Evolutionary conservation across 1,140 invertebrate genomes (phyloP), one percentile per base, ranked within the genome.

Genomic region (Panagrolaimus sp.): DNA sequence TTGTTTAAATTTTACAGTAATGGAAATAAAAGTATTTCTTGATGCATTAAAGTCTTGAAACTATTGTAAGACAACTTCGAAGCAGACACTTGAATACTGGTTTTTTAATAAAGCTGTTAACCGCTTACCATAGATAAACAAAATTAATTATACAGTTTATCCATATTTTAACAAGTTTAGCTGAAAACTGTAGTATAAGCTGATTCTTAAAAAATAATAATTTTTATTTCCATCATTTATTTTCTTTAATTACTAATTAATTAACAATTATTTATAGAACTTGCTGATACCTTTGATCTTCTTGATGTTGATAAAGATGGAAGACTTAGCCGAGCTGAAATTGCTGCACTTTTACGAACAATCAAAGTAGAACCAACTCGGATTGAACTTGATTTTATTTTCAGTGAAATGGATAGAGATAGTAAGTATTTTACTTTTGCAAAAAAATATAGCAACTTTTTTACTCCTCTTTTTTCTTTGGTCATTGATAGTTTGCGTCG

Each of bases 241-340:
- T n/a, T n/a, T n/a, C n/a, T 5, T 25, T 25, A 57, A 57, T 25
- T 1, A 20, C n/a, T 11, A 27, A 11, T 16, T 5, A 46, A 38
- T 38, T 38, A 4, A 38, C 2, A 4, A 38, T 38, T 38, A 38
- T 63, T 68, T 44, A n/a, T 43, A 80, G 78, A 80, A 63, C 68
- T 80, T 38, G 72, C 80, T 9, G 72, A 81, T 68, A 75, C 76
- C 14, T 80, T 80, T 67, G 80, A 80, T 63, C 65, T 80, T 48
- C 71, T 80, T 5, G 79, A 80, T 47, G 64, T 82, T 64, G 79
- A 80, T 68, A 79, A 74, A 46, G 79, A 80, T 70, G 79, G 79
- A 14, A 51, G 70, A 44, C 65, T 80, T 45, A 76, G 68, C 38
- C 70, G 79, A 27, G 64, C 48, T 8, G 79, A 80, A 65, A 76